Base-by-base conservation (phyloP, 2,113 vertebrate genomes). In the Rostratula benghalensis region DNA sequence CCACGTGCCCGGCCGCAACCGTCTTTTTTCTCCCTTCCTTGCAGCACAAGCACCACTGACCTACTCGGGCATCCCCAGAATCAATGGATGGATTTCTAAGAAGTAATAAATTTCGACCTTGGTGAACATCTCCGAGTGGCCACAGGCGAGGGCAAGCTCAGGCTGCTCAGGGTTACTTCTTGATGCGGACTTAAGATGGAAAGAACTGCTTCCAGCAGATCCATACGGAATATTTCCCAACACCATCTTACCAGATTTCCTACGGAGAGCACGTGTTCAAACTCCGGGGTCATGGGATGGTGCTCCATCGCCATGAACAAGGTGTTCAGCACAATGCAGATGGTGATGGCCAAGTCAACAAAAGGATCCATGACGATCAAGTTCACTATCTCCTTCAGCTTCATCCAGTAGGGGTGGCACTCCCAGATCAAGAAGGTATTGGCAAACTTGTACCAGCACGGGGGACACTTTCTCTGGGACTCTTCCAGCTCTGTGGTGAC, bases 261-360 rank as follows among this genome's bases (percentile, higher is more conserved):
- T 3, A 99, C 98, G 11, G 96, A 19, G 75, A 99, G 98, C 91
- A 99, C 99, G 0, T 97, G 92, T 43, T 99, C 98, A 35, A 99
- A 99, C 1, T 98, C 88, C 0, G 65, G 35, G 0, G 99, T 99
- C 99, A 99, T 99, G 7, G 99, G 99, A 83, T 99, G 99, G 91
- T 99, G 99, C 94, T 99, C 99, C 99, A 99, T 99, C 8, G 99
- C 99, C 99, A 99, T 99, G 96, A 99, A 99, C 45, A 99, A 89
- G 1, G 99, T 99, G 97, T 99, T 99, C 83, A 99, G 98, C 86
- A 99, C 99, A 25, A 99, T 99, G 82, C 99, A 99, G 97, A 99
- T 99, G 94, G 99, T 99, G 96, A 99, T 99, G 96, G 99, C 98
- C 94, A 99, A 94, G 95, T 99, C 99, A 56, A 99, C 99, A 61